Conservation (phyloP, 2,113 vertebrate genomes). For the Entelurus aequoreus region DNA sequence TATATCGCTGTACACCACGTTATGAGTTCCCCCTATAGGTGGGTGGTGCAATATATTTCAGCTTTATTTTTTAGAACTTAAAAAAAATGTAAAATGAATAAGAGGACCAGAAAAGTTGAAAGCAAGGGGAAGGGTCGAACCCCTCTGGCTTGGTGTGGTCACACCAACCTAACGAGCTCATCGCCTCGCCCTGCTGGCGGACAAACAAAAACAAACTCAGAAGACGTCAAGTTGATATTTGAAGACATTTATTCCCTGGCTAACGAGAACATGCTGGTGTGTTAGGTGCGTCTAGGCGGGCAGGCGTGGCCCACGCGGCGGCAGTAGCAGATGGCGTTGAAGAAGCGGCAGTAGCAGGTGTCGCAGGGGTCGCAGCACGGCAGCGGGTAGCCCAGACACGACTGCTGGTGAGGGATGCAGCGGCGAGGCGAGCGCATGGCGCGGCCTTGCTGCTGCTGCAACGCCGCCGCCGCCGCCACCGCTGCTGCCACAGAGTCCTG, state of each 20-base stretch:
- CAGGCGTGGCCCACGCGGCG: constrained; percentile 77
- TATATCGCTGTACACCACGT: too few species aligned
- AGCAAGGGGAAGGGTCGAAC: too few species aligned
- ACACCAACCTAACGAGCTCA: too few species aligned
- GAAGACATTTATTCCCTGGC: background rate
- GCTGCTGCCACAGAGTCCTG: background rate
- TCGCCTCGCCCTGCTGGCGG: too few species aligned
- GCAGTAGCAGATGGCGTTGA: constrained; percentile 93
- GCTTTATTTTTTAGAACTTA: too few species aligned
- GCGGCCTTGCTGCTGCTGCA: constrained; percentile 66
- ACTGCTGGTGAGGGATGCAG: constrained; percentile 87
- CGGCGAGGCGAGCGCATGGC: constrained; percentile 81
- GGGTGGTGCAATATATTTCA: too few species aligned
- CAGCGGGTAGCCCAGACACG: constrained; percentile 85
- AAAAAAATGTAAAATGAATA: too few species aligned
- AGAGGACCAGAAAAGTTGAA: too few species aligned
- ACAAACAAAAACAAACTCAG: background rate
- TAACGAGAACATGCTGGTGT: background rate
- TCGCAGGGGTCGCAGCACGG: constrained; percentile 92
- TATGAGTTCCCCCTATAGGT: too few species aligned
- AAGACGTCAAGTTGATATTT: background rate
- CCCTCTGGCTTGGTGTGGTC: too few species aligned
- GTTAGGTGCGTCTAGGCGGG: constrained; percentile 55
- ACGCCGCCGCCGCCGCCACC: constrained; percentile 21
- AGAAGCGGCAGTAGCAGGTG: constrained; percentile 96